Evolutionary conservation across 2,797 vertebrate species (phyloP), one percentile per base, ranked within the genome.

Genomic region (Acipenser transmontanus): DNA sequence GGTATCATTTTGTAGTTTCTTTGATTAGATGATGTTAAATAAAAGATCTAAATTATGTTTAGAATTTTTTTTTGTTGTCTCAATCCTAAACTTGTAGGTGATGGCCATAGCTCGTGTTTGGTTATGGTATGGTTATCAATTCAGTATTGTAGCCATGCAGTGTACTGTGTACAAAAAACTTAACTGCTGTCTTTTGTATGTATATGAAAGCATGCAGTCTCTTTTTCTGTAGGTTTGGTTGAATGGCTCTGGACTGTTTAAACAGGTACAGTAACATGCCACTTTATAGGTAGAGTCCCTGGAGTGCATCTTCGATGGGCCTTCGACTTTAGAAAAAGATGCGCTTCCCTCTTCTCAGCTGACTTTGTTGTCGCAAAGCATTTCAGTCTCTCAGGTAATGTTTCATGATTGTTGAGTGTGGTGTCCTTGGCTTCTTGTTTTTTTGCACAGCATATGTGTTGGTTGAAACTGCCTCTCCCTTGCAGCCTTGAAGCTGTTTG

Each of bases 261-360:
- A 8, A 14, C 60, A 61, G 60, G 14, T 34, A 34, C 60, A 83
- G 84, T 72, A 72, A 59, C 72, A 75, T 64, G 85, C 73, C 73
- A 68, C 73, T 73, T 77, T 77, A 68, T 80, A 91, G 89, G 88
- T 87, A 73, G 85, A 81, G 0, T 84, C 87, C 71, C 77, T 90
- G 87, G 88, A 91, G 74, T 87, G 84, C 80, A 78, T 89, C 84
- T 84, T 84, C 77, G 87, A 91, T n/a, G 85, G 85, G 49, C 81
- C 86, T 1, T 74, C 83, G 47, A 57, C 68, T 34, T 81, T 84
- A 78, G 81, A 78, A 76, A 80, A 73, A 14, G 80, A 79, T 64
- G 78, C 72, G 62, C 82, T 81, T 71, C 76, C 84, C 69, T 78
- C 78, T 50, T 71, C 85, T 63, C 74, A 78, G 75, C 82, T 86